These are phyloP conservation scores for Stenurella melanura DNA, from an alignment of 2,888 invertebrate species.

Conservation along the genomic window DNA sequence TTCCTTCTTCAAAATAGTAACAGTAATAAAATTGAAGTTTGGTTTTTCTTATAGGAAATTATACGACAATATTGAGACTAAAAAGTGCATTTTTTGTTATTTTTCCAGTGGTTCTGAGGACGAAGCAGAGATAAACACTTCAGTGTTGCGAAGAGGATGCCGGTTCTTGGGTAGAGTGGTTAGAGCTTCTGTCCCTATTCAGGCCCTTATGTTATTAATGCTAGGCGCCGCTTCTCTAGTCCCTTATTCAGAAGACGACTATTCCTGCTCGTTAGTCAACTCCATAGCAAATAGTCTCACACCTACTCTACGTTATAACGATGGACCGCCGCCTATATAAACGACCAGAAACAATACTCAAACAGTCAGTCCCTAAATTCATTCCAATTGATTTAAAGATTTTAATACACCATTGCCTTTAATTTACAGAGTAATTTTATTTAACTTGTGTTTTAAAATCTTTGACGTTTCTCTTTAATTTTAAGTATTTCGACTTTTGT, in stretches of 20 bases:
- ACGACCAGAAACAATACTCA: conserved; percentile 42
- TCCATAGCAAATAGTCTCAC: conserved; percentile 88
- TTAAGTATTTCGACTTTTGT: conserved; percentile 52
- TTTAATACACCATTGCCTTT: conserved; percentile 42
- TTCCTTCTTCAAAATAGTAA: too few species aligned
- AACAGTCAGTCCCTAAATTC: conserved; percentile 32
- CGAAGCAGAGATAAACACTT: conserved; percentile 76
- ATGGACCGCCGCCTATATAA: conserved; percentile 95
- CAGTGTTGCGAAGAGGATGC: conserved; percentile 84
- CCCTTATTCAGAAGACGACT: conserved; percentile 90
- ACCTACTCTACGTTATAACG: conserved; percentile 91
- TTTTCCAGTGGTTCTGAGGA: conserved; percentile 66
- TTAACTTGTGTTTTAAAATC: conserved; percentile 51
- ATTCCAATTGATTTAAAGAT: conserved; percentile 51
- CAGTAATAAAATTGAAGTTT: too few species aligned
- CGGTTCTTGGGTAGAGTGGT: conserved; percentile 93
- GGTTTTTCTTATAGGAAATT: too few species aligned
- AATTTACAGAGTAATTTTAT: not conserved
- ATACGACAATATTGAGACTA: too few species aligned
- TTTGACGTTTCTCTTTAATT: conserved; percentile 46
- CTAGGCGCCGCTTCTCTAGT: conserved; percentile 95
- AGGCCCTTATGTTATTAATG: conserved; percentile 93
- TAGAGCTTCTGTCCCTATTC: conserved; percentile 93
- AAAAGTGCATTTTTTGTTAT: too few species aligned
- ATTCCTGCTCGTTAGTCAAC: conserved; percentile 89